Evolutionary conservation across 2,797 vertebrate genomes (phyloP).

Genomic region (Manis javanica): DNA sequence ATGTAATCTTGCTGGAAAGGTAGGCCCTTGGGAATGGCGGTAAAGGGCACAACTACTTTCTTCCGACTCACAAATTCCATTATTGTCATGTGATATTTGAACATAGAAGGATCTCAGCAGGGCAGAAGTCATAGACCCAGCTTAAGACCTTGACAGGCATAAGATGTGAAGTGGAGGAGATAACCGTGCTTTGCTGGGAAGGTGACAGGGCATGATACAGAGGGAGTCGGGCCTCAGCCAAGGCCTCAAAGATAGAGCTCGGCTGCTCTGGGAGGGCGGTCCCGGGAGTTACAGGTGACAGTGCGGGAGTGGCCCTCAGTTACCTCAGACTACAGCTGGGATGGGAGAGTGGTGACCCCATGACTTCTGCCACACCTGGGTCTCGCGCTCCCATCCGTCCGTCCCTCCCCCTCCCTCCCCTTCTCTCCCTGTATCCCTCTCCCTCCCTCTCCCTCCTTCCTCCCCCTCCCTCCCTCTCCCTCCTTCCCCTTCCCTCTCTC

Average conservation of each 20-base stretch:
- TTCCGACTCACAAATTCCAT: neutral
- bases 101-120: neutral
- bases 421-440: rapidly evolving
- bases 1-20: neutral
- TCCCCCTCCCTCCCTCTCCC: rapidly evolving
- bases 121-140: neutral
- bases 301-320: neutral
- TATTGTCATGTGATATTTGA: neutral
- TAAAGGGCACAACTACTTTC: neutral
- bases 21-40: neutral
- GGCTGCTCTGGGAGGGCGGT: neutral
- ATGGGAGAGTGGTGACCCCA: neutral
- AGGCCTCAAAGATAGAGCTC: neutral
- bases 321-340: neutral
- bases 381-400: rapidly evolving
- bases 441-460: rapidly evolving
- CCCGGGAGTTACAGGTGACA: neutral
- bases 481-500: neutral
- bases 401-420: neutral
- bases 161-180: neutral
- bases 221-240: neutral
- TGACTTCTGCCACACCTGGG: too few relatives aligned
- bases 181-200: neutral
- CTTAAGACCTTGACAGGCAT: neutral
- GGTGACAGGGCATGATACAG: neutral